Conservation (phyloP, 2,113 vertebrate genomes). For the Protobothrops mucrosquamatus region DNA sequence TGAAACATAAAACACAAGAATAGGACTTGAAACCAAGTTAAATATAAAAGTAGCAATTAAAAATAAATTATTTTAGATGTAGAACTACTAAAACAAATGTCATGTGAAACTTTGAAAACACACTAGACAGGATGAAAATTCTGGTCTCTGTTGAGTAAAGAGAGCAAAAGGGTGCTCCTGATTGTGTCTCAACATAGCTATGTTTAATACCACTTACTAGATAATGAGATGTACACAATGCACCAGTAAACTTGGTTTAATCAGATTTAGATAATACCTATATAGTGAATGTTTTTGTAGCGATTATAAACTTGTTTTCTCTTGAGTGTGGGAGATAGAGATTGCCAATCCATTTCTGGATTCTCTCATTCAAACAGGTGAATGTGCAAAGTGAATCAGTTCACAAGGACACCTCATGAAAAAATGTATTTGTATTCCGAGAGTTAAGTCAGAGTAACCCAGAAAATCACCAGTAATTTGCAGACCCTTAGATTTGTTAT, state of each 20-base stretch:
- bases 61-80: background rate
- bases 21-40: background rate
- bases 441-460: background rate
- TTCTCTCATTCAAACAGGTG: background rate
- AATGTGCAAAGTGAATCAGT: background rate
- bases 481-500: background rate
- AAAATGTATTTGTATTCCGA: background rate
- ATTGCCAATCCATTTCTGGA: background rate
- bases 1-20: background rate
- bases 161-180: background rate
- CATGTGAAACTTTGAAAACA: background rate
- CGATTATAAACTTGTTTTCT: background rate
- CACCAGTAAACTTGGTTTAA: background rate
- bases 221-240: background rate
- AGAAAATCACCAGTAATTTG: background rate
- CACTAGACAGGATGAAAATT: background rate
- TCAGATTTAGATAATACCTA: background rate
- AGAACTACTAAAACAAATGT: background rate
- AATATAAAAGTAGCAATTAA: background rate
- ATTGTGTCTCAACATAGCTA: background rate
- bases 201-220: background rate
- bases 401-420: background rate
- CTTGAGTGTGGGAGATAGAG: background rate
- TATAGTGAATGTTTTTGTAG: background rate
- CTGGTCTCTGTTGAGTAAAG: background rate